Evolutionary conservation across 2,113 vertebrate species (phyloP), one percentile per base, ranked within the genome.

Genomic region (Otolemur garnettii): DNA sequence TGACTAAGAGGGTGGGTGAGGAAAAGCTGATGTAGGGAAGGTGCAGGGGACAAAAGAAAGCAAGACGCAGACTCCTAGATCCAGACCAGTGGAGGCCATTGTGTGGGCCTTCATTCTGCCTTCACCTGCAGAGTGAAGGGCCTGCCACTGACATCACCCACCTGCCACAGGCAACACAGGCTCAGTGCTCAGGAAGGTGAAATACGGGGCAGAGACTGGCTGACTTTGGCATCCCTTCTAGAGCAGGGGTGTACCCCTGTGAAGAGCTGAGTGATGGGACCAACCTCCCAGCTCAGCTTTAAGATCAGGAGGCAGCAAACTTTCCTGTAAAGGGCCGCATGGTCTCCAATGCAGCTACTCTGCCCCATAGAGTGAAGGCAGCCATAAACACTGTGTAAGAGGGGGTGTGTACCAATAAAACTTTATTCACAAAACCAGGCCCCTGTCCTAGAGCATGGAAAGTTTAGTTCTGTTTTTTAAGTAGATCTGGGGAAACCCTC

Each of bases 211-310:
- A 15, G 1, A 5, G 84, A 53, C 26, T 7, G 3, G 1, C 38
- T 1, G 7, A 14, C 22, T 38, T 33, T 26, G 1, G 17, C 18
- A 17, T n/a, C 45, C 21, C 33, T 74, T 38, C 78, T 1, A 19
- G 1, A 57, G 13, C 2, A 21, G 24, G 22, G 26, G 7, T 2
- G 30, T 18, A 1, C 2, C 17, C 4, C 5, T 19, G 30, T 53
- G 68, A 72, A 1, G 30, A 64, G 81, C 22, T 33, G 50, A 42
- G 21, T 12, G 42, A 33, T 1, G 9, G 53, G 33, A 38, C 5
- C 4, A 0, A 42, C 19, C 21, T 38, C 79, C 78, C 38, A 33
- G 30, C 14, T 53, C 33, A 38, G 59, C n/a, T 0, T 12, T 13
- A 2, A 24, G 7, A 28, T 14, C 59, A n/a, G 26, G n/a, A 10